Evolutionary conservation across 2,888 invertebrate species (phyloP).

Genomic region (Heliconius hortense): DNA sequence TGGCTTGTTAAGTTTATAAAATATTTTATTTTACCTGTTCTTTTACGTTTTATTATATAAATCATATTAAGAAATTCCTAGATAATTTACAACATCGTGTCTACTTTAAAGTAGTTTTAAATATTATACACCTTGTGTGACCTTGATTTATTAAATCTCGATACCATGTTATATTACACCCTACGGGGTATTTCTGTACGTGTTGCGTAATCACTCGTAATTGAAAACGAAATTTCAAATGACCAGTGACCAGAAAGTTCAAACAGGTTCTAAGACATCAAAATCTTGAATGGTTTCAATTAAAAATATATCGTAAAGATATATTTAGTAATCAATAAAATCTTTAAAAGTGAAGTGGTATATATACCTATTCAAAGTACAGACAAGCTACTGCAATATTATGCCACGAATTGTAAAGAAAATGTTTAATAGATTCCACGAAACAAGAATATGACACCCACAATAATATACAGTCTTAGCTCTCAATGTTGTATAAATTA

Average conservation of each 20-base stretch:
- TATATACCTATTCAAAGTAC: not conserved
- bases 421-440: not conserved
- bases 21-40: not conserved
- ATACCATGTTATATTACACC: conserved; percentile 30
- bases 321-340: conserved; percentile 13
- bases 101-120: not conserved
- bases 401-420: not conserved
- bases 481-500: not conserved
- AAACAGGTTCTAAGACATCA: conserved; percentile 38
- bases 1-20: not conserved
- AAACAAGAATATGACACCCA: conserved; percentile 6
- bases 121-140: conserved; percentile 5
- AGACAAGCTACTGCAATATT: not conserved
- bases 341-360: not conserved
- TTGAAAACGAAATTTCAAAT: conserved; percentile 35
- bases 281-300: conserved; percentile 27
- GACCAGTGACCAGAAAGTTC: conserved; percentile 29
- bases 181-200: conserved; percentile 29
- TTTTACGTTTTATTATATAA: not conserved
- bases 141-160: conserved; percentile 18
- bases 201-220: conserved; percentile 23
- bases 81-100: not conserved
- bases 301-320: conserved; percentile 23
- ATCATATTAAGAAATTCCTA: not conserved
- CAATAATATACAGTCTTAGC: conserved; percentile 1